Base-by-base conservation (phyloP, 2,797 vertebrate species). In the Acanthurus leucopareius region DNA sequence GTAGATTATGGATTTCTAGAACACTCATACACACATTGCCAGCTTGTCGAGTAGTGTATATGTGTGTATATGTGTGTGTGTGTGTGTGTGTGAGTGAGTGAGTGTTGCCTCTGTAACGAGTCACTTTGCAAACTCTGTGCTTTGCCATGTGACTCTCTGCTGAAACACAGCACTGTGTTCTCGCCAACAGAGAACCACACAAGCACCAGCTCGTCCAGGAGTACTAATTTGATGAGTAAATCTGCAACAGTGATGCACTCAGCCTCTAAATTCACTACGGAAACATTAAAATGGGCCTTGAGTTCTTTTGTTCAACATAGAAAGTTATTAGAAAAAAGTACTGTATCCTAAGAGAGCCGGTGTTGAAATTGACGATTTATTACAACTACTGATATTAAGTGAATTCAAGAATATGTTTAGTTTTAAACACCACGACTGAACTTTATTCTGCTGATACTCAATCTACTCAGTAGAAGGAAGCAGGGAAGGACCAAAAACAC, bases 1-100 rank as follows among this genome's bases (percentile, higher is more conserved):
- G 82, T 91, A 88, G 87, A 85, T 91, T 93, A 93, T 92, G 88
- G 89, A 93, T 92, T 85, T 90, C 72, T 84, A 80, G 70, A 89
- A 86, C 86, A 85, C 89, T 91, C 90, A 78, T 77, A 89, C 83
- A 82, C 86, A 75, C 84, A 70, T 77, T 84, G 80, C 76, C 81
- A 82, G 84, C 67, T 87, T 59, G 72, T 83, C 10, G 60, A 84
- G 28, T 32, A 32, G 28, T 32, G 28, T 32, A 32, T 32, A 32
- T 32, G 28, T 32, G 28, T 32, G 28, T 32, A 4, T 32, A 32
- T 32, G 28, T 32, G 28, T 32, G 79, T 88, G 80, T 79, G 80
- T 79, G 38, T 73, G 65, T 64, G 56, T 62, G 32, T 60, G 54
- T 71, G 54, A 52, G 68, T 54, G 44, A 45, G 54, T 75, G 69